Evolutionary conservation across 2,888 invertebrate species (phyloP).

Genomic region (Papilio elwesi): DNA sequence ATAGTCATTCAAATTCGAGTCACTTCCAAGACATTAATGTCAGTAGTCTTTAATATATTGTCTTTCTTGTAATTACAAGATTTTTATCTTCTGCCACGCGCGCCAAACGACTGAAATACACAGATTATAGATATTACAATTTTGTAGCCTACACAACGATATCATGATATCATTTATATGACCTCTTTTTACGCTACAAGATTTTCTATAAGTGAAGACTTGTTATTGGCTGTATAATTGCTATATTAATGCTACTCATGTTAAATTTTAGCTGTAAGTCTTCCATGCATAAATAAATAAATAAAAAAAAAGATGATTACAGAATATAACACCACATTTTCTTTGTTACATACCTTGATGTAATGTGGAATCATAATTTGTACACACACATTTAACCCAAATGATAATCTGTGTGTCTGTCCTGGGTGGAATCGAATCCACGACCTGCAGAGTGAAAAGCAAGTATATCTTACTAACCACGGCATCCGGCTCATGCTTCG

Average conservation of each 20-base stretch:
- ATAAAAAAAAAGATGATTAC: no score
- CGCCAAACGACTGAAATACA: constrained; percentile 28
- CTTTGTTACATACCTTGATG: not conserved
- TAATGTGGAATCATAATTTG: no score
- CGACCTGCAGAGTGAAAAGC: no score
- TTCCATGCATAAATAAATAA: no score
- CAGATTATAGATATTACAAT: constrained; percentile 15
- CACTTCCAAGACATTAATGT: not conserved
- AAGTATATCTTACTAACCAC: no score
- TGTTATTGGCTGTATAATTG: no score
- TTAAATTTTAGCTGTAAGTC: no score
- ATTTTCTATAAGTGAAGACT: no score
- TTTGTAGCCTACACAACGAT: constrained; percentile 2
- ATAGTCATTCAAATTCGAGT: constrained; percentile 8
- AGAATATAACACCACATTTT: not conserved
- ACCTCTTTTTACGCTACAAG: not conserved
- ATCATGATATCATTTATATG: not conserved
- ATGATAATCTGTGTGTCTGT: no score
- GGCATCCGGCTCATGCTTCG: no score
- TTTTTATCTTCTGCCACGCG: constrained; percentile 26
- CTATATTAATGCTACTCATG: no score
- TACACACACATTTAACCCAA: not conserved
- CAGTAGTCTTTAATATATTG: constrained; percentile 9
- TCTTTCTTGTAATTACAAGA: constrained; percentile 25
- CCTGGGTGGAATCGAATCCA: no score